A percentile compares a stretch with the other conserved stretches of the same genome.
phyloP scores from a whole-genome alignment of 2,797 vertebrate genomes.

The Pantherophis vulpinus region DNA sequence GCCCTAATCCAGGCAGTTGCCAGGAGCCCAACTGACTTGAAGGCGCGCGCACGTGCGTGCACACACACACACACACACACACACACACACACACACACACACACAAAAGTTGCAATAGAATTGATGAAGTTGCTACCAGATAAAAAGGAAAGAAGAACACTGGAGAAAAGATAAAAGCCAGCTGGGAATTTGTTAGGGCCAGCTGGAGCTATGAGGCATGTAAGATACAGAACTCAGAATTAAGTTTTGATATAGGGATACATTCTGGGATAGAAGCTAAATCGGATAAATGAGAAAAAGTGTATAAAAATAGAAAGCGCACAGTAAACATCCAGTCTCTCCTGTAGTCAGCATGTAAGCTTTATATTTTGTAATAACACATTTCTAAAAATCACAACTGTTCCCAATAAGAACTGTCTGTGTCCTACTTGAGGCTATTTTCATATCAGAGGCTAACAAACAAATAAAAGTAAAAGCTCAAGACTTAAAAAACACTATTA shows the following conservation, averaged over 20 bases:
- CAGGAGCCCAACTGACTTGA: background rate
- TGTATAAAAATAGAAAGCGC: background rate
- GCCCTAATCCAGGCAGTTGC: background rate
- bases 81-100: no score
- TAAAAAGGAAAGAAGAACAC: background rate
- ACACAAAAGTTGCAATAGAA: background rate
- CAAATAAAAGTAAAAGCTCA: background rate
- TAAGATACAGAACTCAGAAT: background rate
- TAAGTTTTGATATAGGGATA: background rate
- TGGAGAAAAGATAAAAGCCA: background rate
- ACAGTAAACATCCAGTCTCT: background rate
- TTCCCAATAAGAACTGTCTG: background rate
- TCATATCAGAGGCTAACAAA: background rate
- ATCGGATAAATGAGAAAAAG: background rate
- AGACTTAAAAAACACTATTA: background rate
- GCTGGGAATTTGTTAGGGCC: background rate
- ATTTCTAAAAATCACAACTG: background rate
- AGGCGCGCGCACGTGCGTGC: fast-evolving
- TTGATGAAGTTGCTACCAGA: background rate
- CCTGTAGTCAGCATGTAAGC: background rate
- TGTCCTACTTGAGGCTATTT: background rate
- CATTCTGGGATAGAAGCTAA: background rate
- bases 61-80: background rate
- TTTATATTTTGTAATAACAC: background rate
- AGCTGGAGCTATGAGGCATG: background rate